Conservation (phyloP, 1,140 invertebrate genomes). For the Philopotamus ludificatus region DNA sequence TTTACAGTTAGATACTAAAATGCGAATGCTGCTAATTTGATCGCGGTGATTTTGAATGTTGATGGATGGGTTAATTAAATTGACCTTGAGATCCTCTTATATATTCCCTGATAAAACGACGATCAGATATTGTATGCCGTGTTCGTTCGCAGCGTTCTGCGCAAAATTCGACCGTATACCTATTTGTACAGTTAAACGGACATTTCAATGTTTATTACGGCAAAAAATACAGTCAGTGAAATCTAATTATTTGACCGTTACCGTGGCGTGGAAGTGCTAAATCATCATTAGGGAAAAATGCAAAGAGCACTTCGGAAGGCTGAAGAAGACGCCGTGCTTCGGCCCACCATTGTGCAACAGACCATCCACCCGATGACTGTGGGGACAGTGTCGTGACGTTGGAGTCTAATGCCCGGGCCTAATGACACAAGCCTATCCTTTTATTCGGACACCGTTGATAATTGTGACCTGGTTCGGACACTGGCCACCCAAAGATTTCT, state of each 20-base stretch:
- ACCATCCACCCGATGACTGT: background rate
- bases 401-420: background rate
- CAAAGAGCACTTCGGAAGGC: background rate
- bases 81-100: no score
- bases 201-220: background rate
- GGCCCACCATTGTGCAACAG: background rate
- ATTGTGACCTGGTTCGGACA: background rate
- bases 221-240: background rate
- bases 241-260: conserved; percentile 9
- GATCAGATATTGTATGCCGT: no score
- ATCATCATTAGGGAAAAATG: conserved; percentile 9
- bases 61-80: no score
- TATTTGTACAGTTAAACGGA: background rate
- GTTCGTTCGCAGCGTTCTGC: no score
- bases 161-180: no score
- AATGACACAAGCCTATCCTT: background rate
- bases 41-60: no score
- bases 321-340: background rate
- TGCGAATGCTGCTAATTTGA: no score
- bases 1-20: no score
- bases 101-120: no score
- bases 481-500: background rate
- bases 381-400: background rate
- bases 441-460: background rate
- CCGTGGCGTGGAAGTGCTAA: conserved; percentile 4